Evolutionary conservation across 2,797 vertebrate genomes (phyloP).

Genomic region (Phataginus tricuspis): DNA sequence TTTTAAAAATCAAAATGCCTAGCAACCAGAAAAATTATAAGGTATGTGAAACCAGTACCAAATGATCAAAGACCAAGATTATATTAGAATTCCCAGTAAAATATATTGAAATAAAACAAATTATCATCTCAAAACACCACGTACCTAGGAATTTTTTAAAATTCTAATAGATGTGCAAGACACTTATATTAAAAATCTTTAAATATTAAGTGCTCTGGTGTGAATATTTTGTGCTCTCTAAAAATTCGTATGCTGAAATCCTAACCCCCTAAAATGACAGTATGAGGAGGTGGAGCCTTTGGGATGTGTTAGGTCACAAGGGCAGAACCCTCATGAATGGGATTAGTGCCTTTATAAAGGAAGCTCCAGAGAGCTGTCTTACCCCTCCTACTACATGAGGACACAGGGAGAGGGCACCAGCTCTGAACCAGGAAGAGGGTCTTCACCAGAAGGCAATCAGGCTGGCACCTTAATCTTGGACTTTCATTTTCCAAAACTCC

Average conservation of each 20-base stretch:
- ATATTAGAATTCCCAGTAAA: neutral
- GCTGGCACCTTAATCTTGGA: neutral
- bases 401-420: neutral
- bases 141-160: neutral
- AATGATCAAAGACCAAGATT: neutral
- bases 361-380: neutral
- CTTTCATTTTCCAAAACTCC: neutral
- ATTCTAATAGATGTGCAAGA: neutral
- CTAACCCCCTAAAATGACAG: neutral
- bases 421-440: neutral
- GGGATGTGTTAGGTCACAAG: neutral
- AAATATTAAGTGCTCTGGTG: neutral
- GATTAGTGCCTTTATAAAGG: neutral
- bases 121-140: neutral
- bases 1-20: neutral
- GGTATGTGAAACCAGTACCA: neutral
- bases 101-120: slow-evolving; percentile 9
- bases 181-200: neutral
- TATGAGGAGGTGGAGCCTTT: neutral
- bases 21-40: neutral
- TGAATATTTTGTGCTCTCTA: neutral
- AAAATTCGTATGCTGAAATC: neutral
- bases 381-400: neutral
- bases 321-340: neutral
- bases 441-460: neutral